Conservation (phyloP, 2,113 vertebrate genomes). For the Psilopogon haemacephalus region DNA sequence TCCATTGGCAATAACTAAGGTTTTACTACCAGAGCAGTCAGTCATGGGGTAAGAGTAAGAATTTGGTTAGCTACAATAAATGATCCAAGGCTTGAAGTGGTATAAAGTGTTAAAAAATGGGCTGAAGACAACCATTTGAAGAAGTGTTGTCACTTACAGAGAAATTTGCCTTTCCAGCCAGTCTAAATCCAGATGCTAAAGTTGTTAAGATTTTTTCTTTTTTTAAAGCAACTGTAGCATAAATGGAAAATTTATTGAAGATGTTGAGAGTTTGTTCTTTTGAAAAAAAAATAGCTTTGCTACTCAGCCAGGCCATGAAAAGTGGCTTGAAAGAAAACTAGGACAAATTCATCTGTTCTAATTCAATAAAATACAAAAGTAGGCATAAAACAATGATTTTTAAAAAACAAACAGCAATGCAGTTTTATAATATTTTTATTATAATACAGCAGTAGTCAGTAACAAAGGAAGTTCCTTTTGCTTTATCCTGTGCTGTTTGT, state of each 20-base stretch:
- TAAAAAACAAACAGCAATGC: background rate
- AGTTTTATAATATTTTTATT: slow-evolving; percentile 9
- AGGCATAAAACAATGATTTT: slow-evolving; percentile 3
- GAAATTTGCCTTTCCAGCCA: slow-evolving; percentile 42
- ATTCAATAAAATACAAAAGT: slow-evolving; percentile 24
- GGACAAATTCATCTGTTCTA: slow-evolving; percentile 13
- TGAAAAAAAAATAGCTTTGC: background rate
- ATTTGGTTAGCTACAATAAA: background rate
- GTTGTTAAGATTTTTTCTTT: background rate
- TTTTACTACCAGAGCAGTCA: background rate
- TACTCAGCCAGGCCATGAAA: slow-evolving; percentile 13
- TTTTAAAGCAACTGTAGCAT: slow-evolving; percentile 5
- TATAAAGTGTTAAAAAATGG: slow-evolving; percentile 53
- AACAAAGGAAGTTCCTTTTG: slow-evolving; percentile 28
- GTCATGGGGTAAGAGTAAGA: background rate
- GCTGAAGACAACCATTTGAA: slow-evolving; percentile 39
- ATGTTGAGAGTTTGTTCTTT: slow-evolving; percentile 11
- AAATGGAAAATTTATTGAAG: slow-evolving; percentile 24
- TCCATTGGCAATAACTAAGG: background rate
- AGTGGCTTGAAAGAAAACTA: slow-evolving; percentile 14
- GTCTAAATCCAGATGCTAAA: slow-evolving; percentile 45
- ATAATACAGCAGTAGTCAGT: background rate
- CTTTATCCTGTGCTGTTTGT: background rate
- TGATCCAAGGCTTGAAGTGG: slow-evolving; percentile 2
- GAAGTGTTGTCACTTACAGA: slow-evolving; percentile 56